Evolutionary conservation across 2,797 vertebrate species (phyloP), one percentile per base, ranked within the genome.

Genomic region (Tokudaia muenninki): DNA sequence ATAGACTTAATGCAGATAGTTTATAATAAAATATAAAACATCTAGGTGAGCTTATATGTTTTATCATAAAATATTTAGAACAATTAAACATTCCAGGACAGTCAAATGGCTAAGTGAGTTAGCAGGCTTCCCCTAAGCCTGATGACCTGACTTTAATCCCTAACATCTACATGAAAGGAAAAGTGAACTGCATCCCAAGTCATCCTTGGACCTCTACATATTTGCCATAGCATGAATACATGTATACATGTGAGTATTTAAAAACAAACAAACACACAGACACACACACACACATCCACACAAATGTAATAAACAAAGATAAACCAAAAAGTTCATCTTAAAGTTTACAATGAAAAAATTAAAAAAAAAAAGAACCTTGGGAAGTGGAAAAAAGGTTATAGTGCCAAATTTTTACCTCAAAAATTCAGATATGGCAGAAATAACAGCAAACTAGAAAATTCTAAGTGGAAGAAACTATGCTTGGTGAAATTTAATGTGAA

Each of bases 371-470:
- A 52, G 50, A 52, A 52, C 3, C 52, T 52, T 13, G 1, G 52
- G 12, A 52, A 52, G 11, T 52, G 52, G 52, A 52, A 52, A 52
- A 87, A 95, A 93, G 59, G 55, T 92, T 79, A 72, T 31, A 83
- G n/a, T 9, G n/a, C 2, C 65, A 61, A 90, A 87, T 86, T 89
- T 59, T 72, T 72, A 44, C n/a, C 31, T 81, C 31, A 84, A 61
- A 88, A 91, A 87, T 90, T 92, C 72, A 75, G 29, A 57, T 75
- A 55, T 86, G 26, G 24, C n/a, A 75, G 5, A 92, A 95, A 90
- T 83, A 88, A 89, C 44, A 92, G 41, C 55, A 90, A 93, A 83
- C 75, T 44, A 86, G 34, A 88, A 92, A 81, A 92, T 44, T 95
- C 9, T 77, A 84, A 95, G 82, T 78, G 34, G 70, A 88, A 70